These are phyloP conservation scores for Xenus cinereus DNA, from an alignment of 2,113 vertebrate species.

Conservation along the genomic window DNA sequence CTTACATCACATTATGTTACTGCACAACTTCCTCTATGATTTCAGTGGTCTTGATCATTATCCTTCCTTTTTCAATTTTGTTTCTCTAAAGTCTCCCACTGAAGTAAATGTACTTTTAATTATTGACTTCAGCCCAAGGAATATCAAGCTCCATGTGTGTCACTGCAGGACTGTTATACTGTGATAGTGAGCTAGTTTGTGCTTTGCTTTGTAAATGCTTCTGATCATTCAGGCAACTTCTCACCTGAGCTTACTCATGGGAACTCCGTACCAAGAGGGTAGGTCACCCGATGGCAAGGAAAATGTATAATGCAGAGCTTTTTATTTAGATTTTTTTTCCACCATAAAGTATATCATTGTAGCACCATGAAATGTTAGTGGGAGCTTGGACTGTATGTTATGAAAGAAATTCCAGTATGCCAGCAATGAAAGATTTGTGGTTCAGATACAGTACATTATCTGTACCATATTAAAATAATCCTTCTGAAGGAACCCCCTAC, in stretches of 20 bases:
- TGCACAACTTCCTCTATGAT: neutral
- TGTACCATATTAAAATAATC: neutral
- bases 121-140: neutral
- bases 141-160: neutral
- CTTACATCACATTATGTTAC: neutral
- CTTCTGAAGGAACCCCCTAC: neutral
- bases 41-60: neutral
- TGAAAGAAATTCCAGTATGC: neutral
- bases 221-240: neutral
- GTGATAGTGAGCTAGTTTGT: neutral
- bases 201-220: slow-evolving; percentile 4
- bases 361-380: neutral
- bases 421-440: neutral
- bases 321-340: neutral
- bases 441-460: neutral
- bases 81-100: neutral
- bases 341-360: neutral
- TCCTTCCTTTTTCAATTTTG: neutral
- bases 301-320: neutral
- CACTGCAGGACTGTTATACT: neutral
- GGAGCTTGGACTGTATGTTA: neutral
- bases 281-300: neutral
- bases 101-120: neutral
- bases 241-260: neutral
- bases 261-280: neutral